Evolutionary conservation across 2,113 vertebrate species (phyloP).

Genomic region (Serinus canaria): DNA sequence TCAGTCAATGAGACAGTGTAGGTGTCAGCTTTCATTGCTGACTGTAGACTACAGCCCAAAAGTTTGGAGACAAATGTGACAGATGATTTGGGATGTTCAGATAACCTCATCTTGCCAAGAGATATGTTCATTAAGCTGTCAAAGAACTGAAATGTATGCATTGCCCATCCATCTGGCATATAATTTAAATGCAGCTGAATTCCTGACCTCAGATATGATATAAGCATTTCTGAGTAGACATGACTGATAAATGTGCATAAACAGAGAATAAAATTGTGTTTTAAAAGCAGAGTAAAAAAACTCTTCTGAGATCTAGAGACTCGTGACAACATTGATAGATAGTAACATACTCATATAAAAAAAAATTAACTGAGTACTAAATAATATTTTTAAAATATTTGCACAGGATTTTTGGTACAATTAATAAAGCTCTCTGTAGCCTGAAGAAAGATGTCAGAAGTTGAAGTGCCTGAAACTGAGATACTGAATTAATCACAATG

Average conservation of each 20-base stretch:
- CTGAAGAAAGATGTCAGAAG: constrained; percentile 54
- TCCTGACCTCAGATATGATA: constrained; percentile 45
- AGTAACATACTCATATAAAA: background rate
- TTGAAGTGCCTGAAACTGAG: constrained; percentile 45
- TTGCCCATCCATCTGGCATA: constrained; percentile 30
- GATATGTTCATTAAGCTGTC: constrained; percentile 53
- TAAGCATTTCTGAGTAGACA: constrained; percentile 45
- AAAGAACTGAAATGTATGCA: constrained; percentile 42
- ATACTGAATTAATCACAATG: constrained; percentile 43
- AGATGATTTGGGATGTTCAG: constrained; percentile 32
- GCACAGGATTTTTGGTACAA: constrained; percentile 33
- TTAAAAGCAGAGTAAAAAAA: background rate
- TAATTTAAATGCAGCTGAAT: constrained; percentile 49
- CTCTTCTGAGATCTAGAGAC: background rate
- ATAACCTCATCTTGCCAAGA: constrained; percentile 28
- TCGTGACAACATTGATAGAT: background rate
- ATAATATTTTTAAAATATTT: constrained; percentile 47
- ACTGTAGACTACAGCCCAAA: background rate
- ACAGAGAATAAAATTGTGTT: constrained; percentile 22
- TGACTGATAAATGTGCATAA: constrained; percentile 45
- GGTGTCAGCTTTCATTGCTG: constrained; percentile 1
- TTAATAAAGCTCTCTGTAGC: constrained; percentile 42
- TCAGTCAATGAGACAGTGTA: background rate
- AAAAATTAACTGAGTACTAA: constrained; percentile 15
- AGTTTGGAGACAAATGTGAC: constrained; percentile 35